phyloP scores from a whole-genome alignment of 1,140 invertebrate genomes.

The Drosophila suzukii region DNA sequence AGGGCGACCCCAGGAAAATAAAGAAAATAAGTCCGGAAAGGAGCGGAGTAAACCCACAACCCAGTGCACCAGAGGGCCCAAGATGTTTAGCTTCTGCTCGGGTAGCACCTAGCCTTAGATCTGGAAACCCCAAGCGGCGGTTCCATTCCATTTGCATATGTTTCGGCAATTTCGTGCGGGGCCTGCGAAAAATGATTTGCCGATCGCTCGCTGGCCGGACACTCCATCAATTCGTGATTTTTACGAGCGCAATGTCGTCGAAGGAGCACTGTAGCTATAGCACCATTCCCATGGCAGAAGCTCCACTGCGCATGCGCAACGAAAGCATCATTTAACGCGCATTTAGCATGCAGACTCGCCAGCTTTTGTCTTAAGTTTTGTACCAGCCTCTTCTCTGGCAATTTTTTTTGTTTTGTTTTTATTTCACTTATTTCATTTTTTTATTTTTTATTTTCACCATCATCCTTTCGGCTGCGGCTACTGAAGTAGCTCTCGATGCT shows the following conservation, averaged over 20 bases:
- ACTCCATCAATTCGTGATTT: constrained; percentile 85
- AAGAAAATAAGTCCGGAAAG: constrained; percentile 15
- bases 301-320: constrained; percentile 68
- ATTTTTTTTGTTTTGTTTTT: constrained; percentile 22
- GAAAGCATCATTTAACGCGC: constrained; percentile 83
- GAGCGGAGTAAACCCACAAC: constrained; percentile 13
- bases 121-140: constrained; percentile 4
- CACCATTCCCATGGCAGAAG: constrained; percentile 21
- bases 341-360: constrained; percentile 56
- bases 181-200: constrained; percentile 78
- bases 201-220: constrained; percentile 73
- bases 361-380: constrained; percentile 26
- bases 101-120: constrained; percentile 5
- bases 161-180: constrained; percentile 79
- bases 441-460: constrained; percentile 37
- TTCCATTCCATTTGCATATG: constrained; percentile 74
- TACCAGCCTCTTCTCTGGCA: not conserved
- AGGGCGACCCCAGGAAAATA: constrained; percentile 32
- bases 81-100: constrained; percentile 15
- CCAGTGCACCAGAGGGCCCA: constrained; percentile 24
- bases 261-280: constrained; percentile 14
- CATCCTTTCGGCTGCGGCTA: constrained; percentile 65
- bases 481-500: constrained; percentile 75
- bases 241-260: constrained; percentile 82
- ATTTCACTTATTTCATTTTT: constrained; percentile 16